These are phyloP conservation scores for Drosophila atripex DNA, from an alignment of 2,888 invertebrate genomes.

Conservation along the genomic window DNA sequence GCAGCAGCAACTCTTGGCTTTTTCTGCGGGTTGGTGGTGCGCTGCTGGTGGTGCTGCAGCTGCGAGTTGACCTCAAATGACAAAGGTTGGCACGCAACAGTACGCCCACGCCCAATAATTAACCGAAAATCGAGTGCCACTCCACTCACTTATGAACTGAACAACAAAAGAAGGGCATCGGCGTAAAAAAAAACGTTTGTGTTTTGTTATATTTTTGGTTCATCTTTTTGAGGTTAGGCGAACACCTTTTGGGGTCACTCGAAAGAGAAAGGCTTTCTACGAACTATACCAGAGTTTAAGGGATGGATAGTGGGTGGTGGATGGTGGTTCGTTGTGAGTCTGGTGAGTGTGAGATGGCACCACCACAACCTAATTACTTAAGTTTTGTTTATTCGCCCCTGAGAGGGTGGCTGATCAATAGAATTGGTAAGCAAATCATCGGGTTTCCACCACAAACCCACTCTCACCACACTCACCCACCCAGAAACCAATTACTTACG, in stretches of 20 bases:
- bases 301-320: constrained; percentile 9
- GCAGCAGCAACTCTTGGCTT: constrained; percentile 26
- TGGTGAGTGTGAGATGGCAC: too few species aligned
- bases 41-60: constrained; percentile 29
- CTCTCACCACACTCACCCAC: not conserved
- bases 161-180: constrained; percentile 46
- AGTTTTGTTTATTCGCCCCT: constrained; percentile 44
- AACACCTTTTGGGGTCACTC: constrained; percentile 49
- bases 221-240: constrained; percentile 48
- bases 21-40: not conserved
- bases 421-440: constrained; percentile 45
- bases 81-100: constrained; percentile 40
- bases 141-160: too few species aligned
- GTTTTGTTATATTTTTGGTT: constrained; percentile 45
- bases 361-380: constrained; percentile 54
- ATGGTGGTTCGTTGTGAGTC: too few species aligned
- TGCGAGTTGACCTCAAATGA: constrained; percentile 50
- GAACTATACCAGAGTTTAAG: constrained; percentile 5
- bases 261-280: not conserved
- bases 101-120: constrained; percentile 37
- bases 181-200: constrained; percentile 34
- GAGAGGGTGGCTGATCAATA: constrained; percentile 30
- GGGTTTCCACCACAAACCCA: constrained; percentile 1
- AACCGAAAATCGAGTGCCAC: too few species aligned
- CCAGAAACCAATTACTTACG: constrained; percentile 51